Evolutionary conservation across 64 coral and sea anemone species (phyloP).

Genomic region (Platygyra sinensis): DNA sequence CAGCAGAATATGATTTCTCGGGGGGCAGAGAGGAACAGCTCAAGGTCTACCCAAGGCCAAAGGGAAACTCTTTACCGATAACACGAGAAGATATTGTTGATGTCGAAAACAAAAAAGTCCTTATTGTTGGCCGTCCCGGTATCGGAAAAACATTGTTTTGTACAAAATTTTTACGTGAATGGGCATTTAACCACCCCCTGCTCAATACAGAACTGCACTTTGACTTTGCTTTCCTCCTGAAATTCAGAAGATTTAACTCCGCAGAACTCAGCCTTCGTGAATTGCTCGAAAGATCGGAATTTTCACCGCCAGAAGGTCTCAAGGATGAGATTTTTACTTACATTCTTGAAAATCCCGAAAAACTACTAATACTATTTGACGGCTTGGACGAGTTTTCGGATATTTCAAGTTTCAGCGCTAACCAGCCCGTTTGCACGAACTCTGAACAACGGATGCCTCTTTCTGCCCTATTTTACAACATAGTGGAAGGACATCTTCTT

Average conservation of each 20-base stretch:
- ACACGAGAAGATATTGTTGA: no score
- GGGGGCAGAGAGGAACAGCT: no score
- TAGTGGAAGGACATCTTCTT: slow-evolving; percentile 30
- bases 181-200: background rate
- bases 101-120: no score
- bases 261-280: slow-evolving; percentile 26
- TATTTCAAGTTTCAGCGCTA: background rate
- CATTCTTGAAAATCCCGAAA: slow-evolving; percentile 26
- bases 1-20: no score
- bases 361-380: slow-evolving; percentile 54
- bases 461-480: background rate
- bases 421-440: no score
- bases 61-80: no score
- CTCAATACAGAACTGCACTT: slow-evolving; percentile 4
- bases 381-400: slow-evolving; percentile 58
- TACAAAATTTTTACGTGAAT: slow-evolving; percentile 39
- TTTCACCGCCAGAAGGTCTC: slow-evolving; percentile 6
- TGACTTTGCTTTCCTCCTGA: slow-evolving; percentile 30
- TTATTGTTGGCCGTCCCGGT: slow-evolving; percentile 21
- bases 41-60: no score
- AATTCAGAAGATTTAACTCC: slow-evolving; percentile 28
- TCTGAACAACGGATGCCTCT: background rate
- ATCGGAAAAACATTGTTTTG: slow-evolving; percentile 46
- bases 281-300: background rate
- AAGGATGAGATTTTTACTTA: slow-evolving; percentile 39